phyloP scores from a whole-genome alignment of 2,888 invertebrate genomes.

The Allophyes oxyacanthae region DNA sequence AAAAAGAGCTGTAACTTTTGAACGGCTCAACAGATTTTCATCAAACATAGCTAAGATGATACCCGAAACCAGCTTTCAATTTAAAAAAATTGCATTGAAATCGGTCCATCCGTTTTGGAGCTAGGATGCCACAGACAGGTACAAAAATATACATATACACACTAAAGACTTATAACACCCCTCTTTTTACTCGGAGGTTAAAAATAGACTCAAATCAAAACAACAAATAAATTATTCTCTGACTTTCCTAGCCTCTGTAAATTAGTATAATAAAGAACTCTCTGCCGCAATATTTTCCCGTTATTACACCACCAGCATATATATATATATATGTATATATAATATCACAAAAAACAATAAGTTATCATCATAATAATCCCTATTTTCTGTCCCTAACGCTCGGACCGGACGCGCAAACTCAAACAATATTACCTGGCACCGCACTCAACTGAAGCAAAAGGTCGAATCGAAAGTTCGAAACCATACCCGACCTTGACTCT shows the following conservation, averaged over 20 bases:
- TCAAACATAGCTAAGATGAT: no score
- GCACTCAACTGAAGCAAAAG: slow-evolving; percentile 36
- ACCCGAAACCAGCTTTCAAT: no score
- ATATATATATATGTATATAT: no score
- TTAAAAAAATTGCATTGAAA: no score
- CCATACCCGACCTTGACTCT: slow-evolving; percentile 41
- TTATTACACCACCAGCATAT: slow-evolving; percentile 14
- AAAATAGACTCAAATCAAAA: no score
- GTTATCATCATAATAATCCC: slow-evolving; percentile 18
- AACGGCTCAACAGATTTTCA: no score
- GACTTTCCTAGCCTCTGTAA: slow-evolving; percentile 1
- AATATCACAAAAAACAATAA: slow-evolving; percentile 37
- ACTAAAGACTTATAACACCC: no score
- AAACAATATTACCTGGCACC: slow-evolving; percentile 37
- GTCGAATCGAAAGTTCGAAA: slow-evolving; percentile 27
- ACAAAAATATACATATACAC: no score
- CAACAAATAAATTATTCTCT: background rate
- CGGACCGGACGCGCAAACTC: slow-evolving; percentile 19
- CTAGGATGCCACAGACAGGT: no score
- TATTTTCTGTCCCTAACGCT: slow-evolving; percentile 18
- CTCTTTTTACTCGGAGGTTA: no score
- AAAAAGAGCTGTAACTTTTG: no score
- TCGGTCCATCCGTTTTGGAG: no score
- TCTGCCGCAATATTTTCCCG: slow-evolving; percentile 6
- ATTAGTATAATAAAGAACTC: slow-evolving; percentile 20